A percentile compares a stretch with the other conserved stretches of the same genome.
These are phyloP conservation scores for Melanotaenia boesemani DNA, from an alignment of 2,797 vertebrate species.

Conservation along the genomic window DNA sequence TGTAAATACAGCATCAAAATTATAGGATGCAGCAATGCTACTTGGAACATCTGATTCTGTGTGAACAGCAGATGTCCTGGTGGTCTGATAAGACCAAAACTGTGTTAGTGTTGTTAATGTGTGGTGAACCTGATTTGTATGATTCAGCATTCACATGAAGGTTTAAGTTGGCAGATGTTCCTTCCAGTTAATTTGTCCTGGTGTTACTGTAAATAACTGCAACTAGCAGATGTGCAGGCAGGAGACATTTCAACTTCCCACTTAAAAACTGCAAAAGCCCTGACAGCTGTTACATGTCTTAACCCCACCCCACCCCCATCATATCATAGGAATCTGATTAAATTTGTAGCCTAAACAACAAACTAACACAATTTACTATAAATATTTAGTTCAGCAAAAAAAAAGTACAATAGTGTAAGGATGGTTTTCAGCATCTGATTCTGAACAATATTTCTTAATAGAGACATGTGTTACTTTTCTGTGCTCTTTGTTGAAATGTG, in stretches of 20 bases:
- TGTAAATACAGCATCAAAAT: constrained; percentile 33
- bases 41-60: constrained; percentile 58
- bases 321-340: constrained; percentile 9
- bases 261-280: constrained; percentile 32
- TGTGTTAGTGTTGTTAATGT: constrained; percentile 52
- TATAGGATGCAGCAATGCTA: constrained; percentile 25
- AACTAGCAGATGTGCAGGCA: constrained; percentile 55
- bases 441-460: background rate
- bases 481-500: background rate
- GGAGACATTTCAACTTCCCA: constrained; percentile 38
- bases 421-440: background rate
- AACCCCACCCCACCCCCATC: background rate
- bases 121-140: constrained; percentile 48
- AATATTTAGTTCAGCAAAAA: background rate
- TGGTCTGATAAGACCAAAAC: constrained; percentile 45
- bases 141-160: constrained; percentile 63
- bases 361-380: background rate
- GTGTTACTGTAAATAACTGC: constrained; percentile 63
- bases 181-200: constrained; percentile 49
- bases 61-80: constrained; percentile 66
- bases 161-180: constrained; percentile 50
- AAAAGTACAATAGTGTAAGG: background rate
- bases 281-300: constrained; percentile 28
- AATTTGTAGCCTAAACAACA: background rate
- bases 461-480: background rate